phyloP scores from a whole-genome alignment of 2,113 vertebrate species.

The Cardinalis cardinalis region DNA sequence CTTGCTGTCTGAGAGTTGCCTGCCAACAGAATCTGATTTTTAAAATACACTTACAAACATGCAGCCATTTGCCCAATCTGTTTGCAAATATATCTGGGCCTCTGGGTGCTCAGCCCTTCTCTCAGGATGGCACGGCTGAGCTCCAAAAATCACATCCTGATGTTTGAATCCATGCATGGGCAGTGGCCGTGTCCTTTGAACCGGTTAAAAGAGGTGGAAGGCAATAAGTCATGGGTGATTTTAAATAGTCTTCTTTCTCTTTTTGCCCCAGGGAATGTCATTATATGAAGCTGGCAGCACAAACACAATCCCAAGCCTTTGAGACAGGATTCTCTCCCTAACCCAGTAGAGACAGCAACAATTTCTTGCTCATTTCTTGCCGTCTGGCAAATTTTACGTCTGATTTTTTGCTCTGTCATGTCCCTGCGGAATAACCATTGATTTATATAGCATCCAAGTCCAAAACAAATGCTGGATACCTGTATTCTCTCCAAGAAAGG shows the following conservation, averaged over 20 bases:
- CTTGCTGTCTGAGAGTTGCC: conserved; percentile 53
- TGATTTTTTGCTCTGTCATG: conserved; percentile 45
- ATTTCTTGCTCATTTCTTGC: neutral
- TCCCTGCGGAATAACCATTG: neutral
- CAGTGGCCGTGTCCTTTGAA: neutral
- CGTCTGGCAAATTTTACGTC: conserved; percentile 22
- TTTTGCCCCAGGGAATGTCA: neutral
- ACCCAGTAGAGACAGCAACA: neutral
- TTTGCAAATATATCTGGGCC: conserved; percentile 13
- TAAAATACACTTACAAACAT: conserved; percentile 34
- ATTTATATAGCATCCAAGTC: neutral
- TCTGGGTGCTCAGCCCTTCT: neutral
- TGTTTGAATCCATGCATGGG: rapidly evolving
- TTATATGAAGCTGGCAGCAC: neutral
- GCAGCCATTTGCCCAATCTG: neutral
- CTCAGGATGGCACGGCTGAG: neutral
- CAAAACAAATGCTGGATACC: conserved; percentile 43
- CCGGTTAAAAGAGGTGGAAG: neutral
- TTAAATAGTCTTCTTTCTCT: neutral
- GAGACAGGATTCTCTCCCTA: conserved; percentile 11
- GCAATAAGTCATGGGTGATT: neutral
- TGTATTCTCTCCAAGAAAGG: conserved; percentile 28
- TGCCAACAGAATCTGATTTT: conserved; percentile 62
- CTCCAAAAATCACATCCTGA: neutral
- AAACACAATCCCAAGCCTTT: neutral